phyloP scores from a whole-genome alignment of 2,113 vertebrate genomes.

The Misgurnus mizolepis region DNA sequence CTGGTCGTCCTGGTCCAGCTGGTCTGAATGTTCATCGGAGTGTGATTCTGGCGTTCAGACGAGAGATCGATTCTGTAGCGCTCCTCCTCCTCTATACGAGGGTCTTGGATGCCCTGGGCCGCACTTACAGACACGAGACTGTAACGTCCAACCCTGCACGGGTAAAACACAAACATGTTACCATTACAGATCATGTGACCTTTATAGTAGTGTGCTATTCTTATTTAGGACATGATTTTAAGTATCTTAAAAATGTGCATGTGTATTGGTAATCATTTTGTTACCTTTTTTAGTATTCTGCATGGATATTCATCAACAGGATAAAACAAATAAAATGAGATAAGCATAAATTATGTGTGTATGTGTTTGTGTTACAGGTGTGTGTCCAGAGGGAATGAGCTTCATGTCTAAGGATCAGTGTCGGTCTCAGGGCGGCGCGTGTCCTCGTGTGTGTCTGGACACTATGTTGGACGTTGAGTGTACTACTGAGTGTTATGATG shows the following conservation, averaged over 20 bases:
- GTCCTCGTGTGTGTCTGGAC: slow-evolving; percentile 81
- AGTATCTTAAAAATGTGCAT: too few relatives aligned
- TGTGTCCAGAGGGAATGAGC: slow-evolving; percentile 78
- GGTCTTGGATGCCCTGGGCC: slow-evolving; percentile 75
- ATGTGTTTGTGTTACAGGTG: slow-evolving; percentile 63
- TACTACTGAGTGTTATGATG: slow-evolving; percentile 72
- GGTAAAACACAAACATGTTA: slow-evolving; percentile 64
- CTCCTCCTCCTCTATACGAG: slow-evolving; percentile 63
- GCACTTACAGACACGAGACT: slow-evolving; percentile 84
- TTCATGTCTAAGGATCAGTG: slow-evolving; percentile 76
- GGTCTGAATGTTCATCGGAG: slow-evolving; percentile 78
- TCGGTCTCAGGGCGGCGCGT: slow-evolving; percentile 70
- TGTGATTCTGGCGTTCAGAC: slow-evolving; percentile 83
- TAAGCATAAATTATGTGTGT: background rate
- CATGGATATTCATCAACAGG: too few relatives aligned
- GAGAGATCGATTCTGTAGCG: slow-evolving; percentile 76
- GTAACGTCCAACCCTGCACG: slow-evolving; percentile 80
- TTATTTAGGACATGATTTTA: too few relatives aligned
- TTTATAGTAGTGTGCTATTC: background rate
- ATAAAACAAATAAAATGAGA: too few relatives aligned
- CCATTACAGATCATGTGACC: background rate
- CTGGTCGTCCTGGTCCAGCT: slow-evolving; percentile 80
- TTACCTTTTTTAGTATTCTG: too few relatives aligned
- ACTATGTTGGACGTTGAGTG: slow-evolving; percentile 78
- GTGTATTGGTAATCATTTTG: too few relatives aligned